Evolutionary conservation across 2,888 invertebrate species (phyloP).

Genomic region (Operophtera brumata): DNA sequence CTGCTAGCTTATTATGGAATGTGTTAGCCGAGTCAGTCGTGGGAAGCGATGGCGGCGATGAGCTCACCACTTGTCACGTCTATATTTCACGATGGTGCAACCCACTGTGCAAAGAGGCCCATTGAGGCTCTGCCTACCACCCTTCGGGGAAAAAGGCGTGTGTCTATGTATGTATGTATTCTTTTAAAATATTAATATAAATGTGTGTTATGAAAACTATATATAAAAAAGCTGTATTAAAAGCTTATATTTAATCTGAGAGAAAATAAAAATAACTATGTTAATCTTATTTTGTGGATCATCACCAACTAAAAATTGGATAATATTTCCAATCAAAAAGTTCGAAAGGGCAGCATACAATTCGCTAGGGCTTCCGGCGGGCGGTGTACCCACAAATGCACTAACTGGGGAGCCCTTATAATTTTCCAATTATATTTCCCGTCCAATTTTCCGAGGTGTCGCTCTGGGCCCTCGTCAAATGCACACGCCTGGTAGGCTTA

Average conservation of each 20-base stretch:
- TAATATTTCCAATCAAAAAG: constrained; percentile 25
- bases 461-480: constrained; percentile 78
- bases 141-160: too few species aligned
- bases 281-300: background rate
- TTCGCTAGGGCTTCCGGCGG: constrained; percentile 18
- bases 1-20: too few species aligned
- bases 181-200: too few species aligned
- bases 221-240: background rate
- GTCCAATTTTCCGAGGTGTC: constrained; percentile 80
- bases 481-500: constrained; percentile 45
- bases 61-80: too few species aligned
- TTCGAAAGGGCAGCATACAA: constrained; percentile 17
- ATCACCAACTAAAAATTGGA: constrained; percentile 17
- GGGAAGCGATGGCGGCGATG: too few species aligned
- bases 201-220: too few species aligned
- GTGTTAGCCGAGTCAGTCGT: too few species aligned
- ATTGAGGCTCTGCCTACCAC: too few species aligned
- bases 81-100: too few species aligned
- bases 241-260: background rate
- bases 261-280: background rate
- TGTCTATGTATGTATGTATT: too few species aligned
- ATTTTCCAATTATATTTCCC: constrained; percentile 81
- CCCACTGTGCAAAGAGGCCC: too few species aligned
- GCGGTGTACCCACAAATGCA: constrained; percentile 24
- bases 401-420: constrained; percentile 57